Evolutionary conservation across 2,888 invertebrate species (phyloP).

Genomic region (Merodon equestris): DNA sequence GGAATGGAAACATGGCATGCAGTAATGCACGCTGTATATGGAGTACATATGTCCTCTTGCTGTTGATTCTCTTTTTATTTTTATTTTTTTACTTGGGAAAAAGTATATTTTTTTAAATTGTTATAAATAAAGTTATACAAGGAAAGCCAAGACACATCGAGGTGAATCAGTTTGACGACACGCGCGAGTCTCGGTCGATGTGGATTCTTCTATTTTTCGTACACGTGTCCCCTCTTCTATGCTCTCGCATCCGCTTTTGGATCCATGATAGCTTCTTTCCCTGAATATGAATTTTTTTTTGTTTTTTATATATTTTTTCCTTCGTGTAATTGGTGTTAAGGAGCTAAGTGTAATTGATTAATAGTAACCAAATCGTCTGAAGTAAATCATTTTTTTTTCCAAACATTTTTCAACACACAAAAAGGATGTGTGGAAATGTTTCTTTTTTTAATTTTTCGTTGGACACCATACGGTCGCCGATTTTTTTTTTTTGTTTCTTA

Average conservation of each 20-base stretch:
- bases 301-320: too few species aligned
- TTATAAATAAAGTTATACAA: not conserved
- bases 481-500: not conserved
- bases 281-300: slow-evolving; percentile 13
- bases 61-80: too few species aligned
- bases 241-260: not conserved
- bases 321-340: slow-evolving; percentile 51
- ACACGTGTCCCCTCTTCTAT: not conserved
- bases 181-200: too few species aligned
- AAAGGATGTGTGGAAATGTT: too few species aligned
- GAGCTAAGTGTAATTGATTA: slow-evolving; percentile 60
- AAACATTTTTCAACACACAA: slow-evolving; percentile 30
- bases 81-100: not conserved
- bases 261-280: slow-evolving; percentile 13
- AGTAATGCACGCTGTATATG: too few species aligned
- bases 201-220: too few species aligned
- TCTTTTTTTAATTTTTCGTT: slow-evolving; percentile 19
- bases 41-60: too few species aligned
- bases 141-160: too few species aligned
- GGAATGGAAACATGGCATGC: too few species aligned
- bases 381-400: slow-evolving; percentile 35
- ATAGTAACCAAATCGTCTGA: slow-evolving; percentile 64
- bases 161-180: too few species aligned
- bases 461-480: not conserved
- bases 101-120: not conserved